Percentiles rank a stretch among this genome's conserved stretches.
These are phyloP conservation scores for Phoxinus dragarum DNA, from an alignment of 2,797 vertebrate genomes.

Conservation along the genomic window DNA sequence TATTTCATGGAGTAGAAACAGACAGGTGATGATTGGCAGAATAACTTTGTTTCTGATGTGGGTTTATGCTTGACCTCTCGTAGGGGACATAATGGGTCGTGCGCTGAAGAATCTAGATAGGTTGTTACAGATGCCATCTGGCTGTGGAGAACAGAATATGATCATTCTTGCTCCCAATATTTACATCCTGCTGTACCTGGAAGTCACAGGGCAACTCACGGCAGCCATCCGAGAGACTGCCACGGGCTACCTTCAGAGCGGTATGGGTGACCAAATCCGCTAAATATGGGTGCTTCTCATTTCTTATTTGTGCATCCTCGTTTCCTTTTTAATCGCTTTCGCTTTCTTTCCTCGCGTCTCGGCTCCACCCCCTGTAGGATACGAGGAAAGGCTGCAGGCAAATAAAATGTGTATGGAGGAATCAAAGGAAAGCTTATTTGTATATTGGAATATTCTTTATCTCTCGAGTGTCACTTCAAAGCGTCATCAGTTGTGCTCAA, in stretches of 20 bases:
- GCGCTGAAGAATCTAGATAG: constrained; percentile 80
- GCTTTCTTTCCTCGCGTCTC: too few species aligned
- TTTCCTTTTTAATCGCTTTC: too few species aligned
- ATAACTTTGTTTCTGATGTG: background rate
- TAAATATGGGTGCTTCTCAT: too few species aligned
- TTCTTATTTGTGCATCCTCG: too few species aligned
- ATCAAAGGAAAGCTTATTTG: too few species aligned
- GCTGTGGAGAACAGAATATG: constrained; percentile 88
- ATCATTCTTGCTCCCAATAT: constrained; percentile 81
- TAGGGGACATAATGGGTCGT: constrained; percentile 82
- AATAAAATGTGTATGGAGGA: too few species aligned
- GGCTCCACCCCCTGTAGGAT: too few species aligned
- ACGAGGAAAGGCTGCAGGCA: too few species aligned
- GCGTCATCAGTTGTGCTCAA: too few species aligned
- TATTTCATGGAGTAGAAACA: background rate
- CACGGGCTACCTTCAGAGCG: constrained; percentile 70
- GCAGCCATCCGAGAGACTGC: constrained; percentile 67
- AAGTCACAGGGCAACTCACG: constrained; percentile 74
- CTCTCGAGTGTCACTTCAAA: too few species aligned
- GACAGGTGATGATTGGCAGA: background rate
- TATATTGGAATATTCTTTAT: too few species aligned
- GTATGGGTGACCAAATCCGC: constrained; percentile 63
- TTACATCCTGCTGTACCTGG: constrained; percentile 70
- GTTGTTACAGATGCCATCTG: constrained; percentile 79
- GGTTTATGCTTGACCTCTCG: background rate